Conservation (phyloP, 2,113 vertebrate species). For the Myodes glareolus region DNA sequence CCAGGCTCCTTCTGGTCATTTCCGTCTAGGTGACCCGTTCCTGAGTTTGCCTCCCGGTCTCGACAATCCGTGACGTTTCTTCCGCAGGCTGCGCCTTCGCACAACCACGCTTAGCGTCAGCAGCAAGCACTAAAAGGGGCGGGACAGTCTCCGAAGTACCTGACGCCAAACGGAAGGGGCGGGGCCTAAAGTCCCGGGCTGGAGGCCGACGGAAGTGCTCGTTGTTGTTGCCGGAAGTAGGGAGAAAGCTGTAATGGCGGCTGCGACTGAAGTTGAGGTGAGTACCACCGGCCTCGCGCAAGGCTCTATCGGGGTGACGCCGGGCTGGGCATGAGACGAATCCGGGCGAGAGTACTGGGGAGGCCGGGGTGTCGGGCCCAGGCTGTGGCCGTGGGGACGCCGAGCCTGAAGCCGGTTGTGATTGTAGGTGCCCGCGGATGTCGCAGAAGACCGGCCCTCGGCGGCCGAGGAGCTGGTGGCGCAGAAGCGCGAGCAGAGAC, state of each 20-base stretch:
- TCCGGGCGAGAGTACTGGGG: not conserved
- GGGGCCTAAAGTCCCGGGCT: rapidly evolving
- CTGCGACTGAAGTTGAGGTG: conserved; percentile 29
- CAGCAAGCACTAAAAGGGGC: rapidly evolving
- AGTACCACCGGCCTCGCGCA: not conserved
- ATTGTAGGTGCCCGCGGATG: conserved; percentile 11
- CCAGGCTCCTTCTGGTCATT: not conserved
- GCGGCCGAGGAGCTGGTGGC: conserved; percentile 77
- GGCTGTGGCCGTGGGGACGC: not conserved
- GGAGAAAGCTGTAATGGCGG: conserved; percentile 55
- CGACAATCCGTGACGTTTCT: rapidly evolving
- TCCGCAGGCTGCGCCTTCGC: not conserved
- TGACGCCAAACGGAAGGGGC: not conserved
- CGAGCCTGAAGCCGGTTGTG: not conserved
- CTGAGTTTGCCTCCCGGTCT: not conserved
- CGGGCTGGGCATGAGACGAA: no score
- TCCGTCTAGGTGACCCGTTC: not conserved
- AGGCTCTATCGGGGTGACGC: not conserved
- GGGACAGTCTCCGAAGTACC: not conserved
- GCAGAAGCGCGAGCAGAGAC: conserved; percentile 90
- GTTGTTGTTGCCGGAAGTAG: conserved; percentile 67
- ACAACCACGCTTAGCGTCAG: not conserved
- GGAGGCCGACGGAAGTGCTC: not conserved
- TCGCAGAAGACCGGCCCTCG: not conserved
- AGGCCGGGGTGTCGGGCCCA: no score